Base-by-base conservation (phyloP, 2,888 invertebrate species). In the Podabrus alpinus region DNA sequence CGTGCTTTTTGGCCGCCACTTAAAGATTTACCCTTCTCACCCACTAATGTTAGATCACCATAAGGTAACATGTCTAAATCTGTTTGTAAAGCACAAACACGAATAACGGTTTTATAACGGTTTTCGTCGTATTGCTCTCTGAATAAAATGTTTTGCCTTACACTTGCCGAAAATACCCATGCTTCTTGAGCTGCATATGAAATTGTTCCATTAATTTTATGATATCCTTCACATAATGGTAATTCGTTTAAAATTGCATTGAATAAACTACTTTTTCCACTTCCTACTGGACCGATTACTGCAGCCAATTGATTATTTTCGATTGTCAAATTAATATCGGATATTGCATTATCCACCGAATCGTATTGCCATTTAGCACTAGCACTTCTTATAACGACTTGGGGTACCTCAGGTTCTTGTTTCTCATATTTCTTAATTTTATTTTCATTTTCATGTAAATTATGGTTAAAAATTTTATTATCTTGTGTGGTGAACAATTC, bases 1-100 rank as follows among this genome's bases (percentile, higher is more conserved):
- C 96, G 89, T 1, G 95, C 95, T 85, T 92, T 92, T 87, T 96
- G 96, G 13, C 95, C 95, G 4, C 96, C n/a, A n/a, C n/a, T n/a
- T n/a, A n/a, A n/a, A n/a, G n/a, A n/a, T n/a, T n/a, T n/a, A n/a
- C n/a, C n/a, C 96, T 94, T 90, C 83, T 96, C 96, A 2, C 96
- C 96, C 1, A 96, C 94, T 72, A 94, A 84, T 0, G 94, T 95
- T 80, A 90, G 88, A 84, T 96, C 96, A 7, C 94, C 94, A 80
- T 92, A 90, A 0, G 94, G 92, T 80, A 96, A 90, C 79, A 93
- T 90, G 76, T 91, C 90, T 80, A 96, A 92, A 86, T 96, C 96
- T 78, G 89, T 89, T 74, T 88, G 85, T 76, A 94, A 84, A 2
- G 92, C 92, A 83, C 94, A 93, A 0, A 89, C 92, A 77, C 89